phyloP scores from a whole-genome alignment of 1,140 invertebrate species.

The Lepidurus apus region DNA sequence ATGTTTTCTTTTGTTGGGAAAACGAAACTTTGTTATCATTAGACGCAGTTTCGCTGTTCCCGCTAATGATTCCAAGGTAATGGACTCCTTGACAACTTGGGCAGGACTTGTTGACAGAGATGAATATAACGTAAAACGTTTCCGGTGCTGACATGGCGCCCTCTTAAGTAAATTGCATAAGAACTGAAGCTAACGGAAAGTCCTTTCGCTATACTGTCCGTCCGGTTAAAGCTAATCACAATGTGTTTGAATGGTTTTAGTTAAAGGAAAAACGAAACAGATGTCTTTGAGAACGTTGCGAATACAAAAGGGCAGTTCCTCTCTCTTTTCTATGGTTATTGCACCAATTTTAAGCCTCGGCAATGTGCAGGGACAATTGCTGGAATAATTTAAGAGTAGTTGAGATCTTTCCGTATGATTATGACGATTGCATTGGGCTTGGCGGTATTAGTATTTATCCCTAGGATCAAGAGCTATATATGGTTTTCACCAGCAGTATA shows the following conservation, averaged over 20 bases:
- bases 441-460: background rate
- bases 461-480: background rate
- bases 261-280: background rate
- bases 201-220: background rate
- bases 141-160: conserved; percentile 6
- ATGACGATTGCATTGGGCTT: background rate
- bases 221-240: background rate
- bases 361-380: background rate
- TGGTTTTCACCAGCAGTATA: background rate
- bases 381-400: background rate
- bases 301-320: background rate
- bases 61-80: conserved; percentile 22
- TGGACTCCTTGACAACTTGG: conserved; percentile 21
- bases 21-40: conserved; percentile 20
- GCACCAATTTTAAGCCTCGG: background rate
- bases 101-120: conserved; percentile 21
- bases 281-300: background rate
- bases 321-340: background rate
- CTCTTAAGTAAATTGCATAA: background rate
- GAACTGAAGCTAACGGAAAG: background rate
- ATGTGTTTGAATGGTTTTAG: background rate
- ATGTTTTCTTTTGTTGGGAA: conserved; percentile 17
- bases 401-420: background rate
- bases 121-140: conserved; percentile 20
- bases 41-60: conserved; percentile 8